A percentile compares a stretch with the other conserved stretches of the same genome.
Conservation (phyloP, 2,888 invertebrate species). For the Exocentrus adspersus region DNA sequence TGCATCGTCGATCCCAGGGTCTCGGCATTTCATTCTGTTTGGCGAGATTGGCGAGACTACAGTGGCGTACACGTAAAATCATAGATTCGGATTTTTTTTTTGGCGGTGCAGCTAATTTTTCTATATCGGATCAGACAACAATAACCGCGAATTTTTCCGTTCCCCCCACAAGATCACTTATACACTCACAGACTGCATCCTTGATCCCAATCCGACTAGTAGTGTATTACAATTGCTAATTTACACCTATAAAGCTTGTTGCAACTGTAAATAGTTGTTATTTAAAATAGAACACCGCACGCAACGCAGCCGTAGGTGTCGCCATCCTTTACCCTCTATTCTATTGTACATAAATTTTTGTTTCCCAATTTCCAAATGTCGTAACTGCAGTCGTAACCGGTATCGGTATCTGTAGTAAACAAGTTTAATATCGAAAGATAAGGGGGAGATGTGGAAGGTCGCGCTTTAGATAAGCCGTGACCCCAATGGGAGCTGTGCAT, state of each 20-base stretch:
- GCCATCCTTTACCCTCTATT: slow-evolving; percentile 33
- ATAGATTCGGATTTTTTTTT: not conserved
- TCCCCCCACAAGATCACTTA: slow-evolving; percentile 9
- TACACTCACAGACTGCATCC: slow-evolving; percentile 30
- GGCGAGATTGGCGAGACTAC: too few species aligned
- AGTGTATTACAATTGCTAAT: slow-evolving; percentile 27
- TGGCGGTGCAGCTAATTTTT: not conserved
- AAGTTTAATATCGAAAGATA: slow-evolving; percentile 13
- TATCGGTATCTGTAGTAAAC: slow-evolving; percentile 27
- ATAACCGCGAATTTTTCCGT: not conserved
- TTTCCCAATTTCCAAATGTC: slow-evolving; percentile 32
- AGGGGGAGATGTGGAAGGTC: not conserved
- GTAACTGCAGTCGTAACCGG: too few species aligned
- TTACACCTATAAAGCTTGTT: slow-evolving; percentile 18
- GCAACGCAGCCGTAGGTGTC: slow-evolving; percentile 19
- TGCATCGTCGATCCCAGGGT: slow-evolving; percentile 15
- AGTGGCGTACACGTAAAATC: slow-evolving; percentile 1
- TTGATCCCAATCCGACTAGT: slow-evolving; percentile 36
- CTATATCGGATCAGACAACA: not conserved
- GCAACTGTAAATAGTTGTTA: slow-evolving; percentile 20
- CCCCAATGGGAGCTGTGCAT: not conserved
- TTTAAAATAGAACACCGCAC: slow-evolving; percentile 2
- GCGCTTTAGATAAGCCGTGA: slow-evolving; percentile 2
- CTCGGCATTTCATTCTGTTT: slow-evolving; percentile 5
- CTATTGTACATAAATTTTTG: slow-evolving; percentile 30